These are phyloP conservation scores for Acyrthosiphon pisum DNA, from an alignment of 1,140 invertebrate genomes.

Conservation along the genomic window DNA sequence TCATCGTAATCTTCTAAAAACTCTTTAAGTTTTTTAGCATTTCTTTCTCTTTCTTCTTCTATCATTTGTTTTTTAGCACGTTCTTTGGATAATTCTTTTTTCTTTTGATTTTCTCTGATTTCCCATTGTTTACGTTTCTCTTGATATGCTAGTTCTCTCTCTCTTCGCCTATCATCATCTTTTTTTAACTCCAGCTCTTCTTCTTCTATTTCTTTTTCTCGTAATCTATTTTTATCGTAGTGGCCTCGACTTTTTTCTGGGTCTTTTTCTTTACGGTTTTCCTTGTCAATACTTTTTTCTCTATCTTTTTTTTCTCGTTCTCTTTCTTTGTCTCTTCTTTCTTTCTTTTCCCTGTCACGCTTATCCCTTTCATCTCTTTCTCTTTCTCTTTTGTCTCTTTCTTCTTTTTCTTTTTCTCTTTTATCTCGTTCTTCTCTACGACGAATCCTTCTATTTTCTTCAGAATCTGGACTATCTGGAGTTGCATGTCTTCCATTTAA, in stretches of 20 bases:
- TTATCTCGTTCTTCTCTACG: constrained; percentile 54
- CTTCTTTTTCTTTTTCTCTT: constrained; percentile 65
- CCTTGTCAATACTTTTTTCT: constrained; percentile 61
- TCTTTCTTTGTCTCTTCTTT: constrained; percentile 62
- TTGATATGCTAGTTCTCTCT: constrained; percentile 94
- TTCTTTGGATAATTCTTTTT: constrained; percentile 92
- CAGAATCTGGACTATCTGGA: constrained; percentile 48
- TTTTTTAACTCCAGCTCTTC: constrained; percentile 89
- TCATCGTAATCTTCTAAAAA: constrained; percentile 99
- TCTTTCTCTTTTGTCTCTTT: constrained; percentile 64
- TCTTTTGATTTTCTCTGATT: constrained; percentile 87
- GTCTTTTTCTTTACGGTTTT: constrained; percentile 60
- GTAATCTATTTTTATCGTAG: constrained; percentile 62
- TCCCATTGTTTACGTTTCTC: constrained; percentile 87
- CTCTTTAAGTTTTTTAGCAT: constrained; percentile 93
- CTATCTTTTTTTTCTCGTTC: constrained; percentile 61
- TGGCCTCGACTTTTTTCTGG: constrained; percentile 57
- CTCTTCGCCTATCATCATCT: constrained; percentile 85
- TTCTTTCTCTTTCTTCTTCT: constrained; percentile 83
- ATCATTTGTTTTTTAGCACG: constrained; percentile 82
- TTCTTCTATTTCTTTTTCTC: constrained; percentile 89
- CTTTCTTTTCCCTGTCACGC: constrained; percentile 61
- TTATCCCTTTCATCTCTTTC: constrained; percentile 63
- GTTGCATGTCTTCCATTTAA: constrained; percentile 24
- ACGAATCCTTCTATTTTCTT: constrained; percentile 53